Evolutionary conservation across 2,888 invertebrate species (phyloP).

Genomic region (Eristalis pertinax): DNA sequence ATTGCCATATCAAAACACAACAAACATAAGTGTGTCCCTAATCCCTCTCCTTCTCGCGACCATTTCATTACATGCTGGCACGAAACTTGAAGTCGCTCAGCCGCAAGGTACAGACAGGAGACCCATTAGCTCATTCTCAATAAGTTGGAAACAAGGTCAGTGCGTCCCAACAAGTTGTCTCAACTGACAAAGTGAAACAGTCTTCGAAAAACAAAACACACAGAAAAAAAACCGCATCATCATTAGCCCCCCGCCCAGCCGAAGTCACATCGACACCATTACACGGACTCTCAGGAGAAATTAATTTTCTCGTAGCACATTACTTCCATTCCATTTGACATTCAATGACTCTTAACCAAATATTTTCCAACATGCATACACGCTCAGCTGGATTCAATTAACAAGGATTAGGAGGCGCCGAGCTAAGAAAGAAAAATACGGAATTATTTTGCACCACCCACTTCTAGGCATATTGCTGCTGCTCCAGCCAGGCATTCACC

Average conservation of each 20-base stretch:
- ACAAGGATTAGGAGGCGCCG: conserved; percentile 43
- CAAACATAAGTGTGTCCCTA: no score
- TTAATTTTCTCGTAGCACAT: conserved; percentile 63
- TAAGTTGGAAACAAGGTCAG: neutral
- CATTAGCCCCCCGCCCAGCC: conserved; percentile 32
- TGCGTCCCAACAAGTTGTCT: conserved; percentile 2
- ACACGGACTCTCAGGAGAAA: conserved; percentile 42
- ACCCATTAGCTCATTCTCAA: neutral
- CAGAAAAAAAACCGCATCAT: conserved; percentile 34
- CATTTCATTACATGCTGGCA: no score
- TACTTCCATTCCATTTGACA: conserved; percentile 66
- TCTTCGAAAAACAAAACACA: neutral
- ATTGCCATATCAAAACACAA: no score
- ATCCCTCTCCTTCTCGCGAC: no score
- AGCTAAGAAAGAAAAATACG: neutral
- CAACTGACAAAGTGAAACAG: conserved; percentile 28
- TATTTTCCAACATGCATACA: conserved; percentile 59
- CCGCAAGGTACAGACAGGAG: neutral
- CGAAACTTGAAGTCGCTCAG: neutral
- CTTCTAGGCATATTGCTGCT: conserved; percentile 40
- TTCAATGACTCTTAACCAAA: conserved; percentile 69
- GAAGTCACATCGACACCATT: conserved; percentile 9
- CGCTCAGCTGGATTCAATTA: conserved; percentile 69
- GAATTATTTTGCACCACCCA: conserved; percentile 9
- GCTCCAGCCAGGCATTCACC: conserved; percentile 51